Evolutionary conservation across 2,888 invertebrate species (phyloP), one percentile per base, ranked within the genome.

Genomic region (Nomada fabriciana): DNA sequence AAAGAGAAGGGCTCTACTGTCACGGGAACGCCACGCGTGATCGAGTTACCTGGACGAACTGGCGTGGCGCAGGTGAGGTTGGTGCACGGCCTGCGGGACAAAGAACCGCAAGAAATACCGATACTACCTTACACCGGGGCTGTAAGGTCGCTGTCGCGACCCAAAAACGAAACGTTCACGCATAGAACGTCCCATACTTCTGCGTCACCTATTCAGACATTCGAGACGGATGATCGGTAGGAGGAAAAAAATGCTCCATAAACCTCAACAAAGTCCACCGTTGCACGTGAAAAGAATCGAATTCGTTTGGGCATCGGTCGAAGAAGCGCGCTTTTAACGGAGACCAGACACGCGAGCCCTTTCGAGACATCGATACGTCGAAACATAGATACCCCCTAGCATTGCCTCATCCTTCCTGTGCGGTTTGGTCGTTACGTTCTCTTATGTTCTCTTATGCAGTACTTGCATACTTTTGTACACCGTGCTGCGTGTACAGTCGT

Each of bases 61-160:
- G 87, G 88, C 85, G 89, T 84, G 87, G 87, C 88, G 86, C 89
- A 91, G 91, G 89, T 87, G 87, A 88, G 85, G 83, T 88, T 89
- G 88, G 89, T 89, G 88, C 87, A 88, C 87, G 90, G 89, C 89
- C 90, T 88, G 89, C 89, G 89, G 91, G 90, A 92, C 92, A 91
- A 92, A 92, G 92, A 92, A 92, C 92, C 92, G 91, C 92, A 92
- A 92, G 91, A 92, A 91, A 92, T 91, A 91, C 92, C 92, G 91
- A 92, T 91, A 92, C 91, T 87, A 90, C 90, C 88, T 88, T 88
- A 87, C 85, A 83, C 83, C 77, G 78, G 77, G 85, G 84, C 80
- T 80, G 82, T 91, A 86, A 88, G 86, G 89, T 86, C 90, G 89
- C 85, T 88, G 86, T 90, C 84, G 80, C 83, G 88, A 88, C 90